Conservation (phyloP, 2,113 vertebrate species). For the Boulengerochromis microlepis region DNA sequence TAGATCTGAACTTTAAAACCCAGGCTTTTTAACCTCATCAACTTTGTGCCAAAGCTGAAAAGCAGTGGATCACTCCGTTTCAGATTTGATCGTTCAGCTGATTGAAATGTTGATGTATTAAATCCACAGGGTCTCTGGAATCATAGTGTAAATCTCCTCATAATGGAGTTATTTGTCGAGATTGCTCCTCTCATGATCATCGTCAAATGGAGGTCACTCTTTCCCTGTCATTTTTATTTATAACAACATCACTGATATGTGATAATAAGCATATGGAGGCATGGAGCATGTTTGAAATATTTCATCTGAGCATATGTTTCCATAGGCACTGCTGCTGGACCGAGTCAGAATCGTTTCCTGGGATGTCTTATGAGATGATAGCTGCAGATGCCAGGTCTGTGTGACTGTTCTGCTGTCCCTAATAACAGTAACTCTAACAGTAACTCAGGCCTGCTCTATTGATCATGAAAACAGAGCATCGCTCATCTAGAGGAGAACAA, state of each 20-base stretch:
- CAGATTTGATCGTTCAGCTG: neutral
- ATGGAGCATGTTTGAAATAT: neutral
- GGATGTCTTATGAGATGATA: neutral
- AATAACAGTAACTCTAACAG: slow-evolving; percentile 23
- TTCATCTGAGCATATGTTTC: slow-evolving; percentile 16
- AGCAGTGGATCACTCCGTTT: neutral
- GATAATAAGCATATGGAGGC: neutral
- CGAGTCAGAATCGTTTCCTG: neutral
- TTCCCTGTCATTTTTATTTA: neutral
- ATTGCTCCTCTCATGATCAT: neutral
- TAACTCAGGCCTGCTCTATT: slow-evolving; percentile 51
- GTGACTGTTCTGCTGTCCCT: slow-evolving; percentile 2
- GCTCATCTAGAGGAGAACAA: slow-evolving; percentile 56
- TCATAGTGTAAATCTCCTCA: neutral
- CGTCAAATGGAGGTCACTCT: neutral
- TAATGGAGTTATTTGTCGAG: neutral
- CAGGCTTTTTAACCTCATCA: neutral
- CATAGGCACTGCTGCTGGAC: neutral
- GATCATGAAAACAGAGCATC: slow-evolving; percentile 55
- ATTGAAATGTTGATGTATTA: neutral
- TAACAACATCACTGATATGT: neutral
- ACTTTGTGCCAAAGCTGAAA: neutral
- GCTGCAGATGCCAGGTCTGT: neutral
- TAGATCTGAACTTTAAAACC: neutral
- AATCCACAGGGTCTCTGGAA: neutral